A percentile compares a stretch with the other conserved stretches of the same genome.
Evolutionary conservation across 2,797 vertebrate genomes (phyloP).

Genomic region (Pseudochirops corinnae): DNA sequence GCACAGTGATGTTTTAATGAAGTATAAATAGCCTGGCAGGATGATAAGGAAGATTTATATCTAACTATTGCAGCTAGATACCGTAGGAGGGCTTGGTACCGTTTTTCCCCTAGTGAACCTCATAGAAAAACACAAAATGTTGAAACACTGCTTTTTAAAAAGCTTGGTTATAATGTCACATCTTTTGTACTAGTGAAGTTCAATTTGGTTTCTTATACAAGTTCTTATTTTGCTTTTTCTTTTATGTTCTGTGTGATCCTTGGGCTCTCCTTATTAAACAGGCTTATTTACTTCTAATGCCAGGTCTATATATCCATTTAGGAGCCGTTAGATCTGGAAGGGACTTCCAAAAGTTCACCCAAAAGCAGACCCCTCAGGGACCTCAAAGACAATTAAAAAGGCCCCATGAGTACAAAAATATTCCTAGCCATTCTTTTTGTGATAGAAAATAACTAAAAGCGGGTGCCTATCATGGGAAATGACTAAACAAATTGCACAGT

Average conservation of each 20-base stretch:
- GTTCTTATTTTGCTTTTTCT: background rate
- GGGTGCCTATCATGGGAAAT: background rate
- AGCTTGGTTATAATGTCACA: background rate
- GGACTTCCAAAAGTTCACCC: background rate
- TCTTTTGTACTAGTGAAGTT: background rate
- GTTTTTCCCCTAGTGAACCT: too few relatives aligned
- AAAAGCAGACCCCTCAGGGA: background rate
- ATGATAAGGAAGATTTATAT: background rate
- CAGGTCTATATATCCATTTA: background rate
- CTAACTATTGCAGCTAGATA: background rate
- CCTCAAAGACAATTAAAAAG: background rate
- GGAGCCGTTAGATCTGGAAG: background rate
- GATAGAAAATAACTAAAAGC: background rate
- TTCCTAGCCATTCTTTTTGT: background rate
- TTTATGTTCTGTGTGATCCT: conserved; percentile 11
- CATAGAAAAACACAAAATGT: fast-evolving
- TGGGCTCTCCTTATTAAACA: background rate
- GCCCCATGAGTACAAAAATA: background rate
- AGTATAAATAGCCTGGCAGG: conserved; percentile 4
- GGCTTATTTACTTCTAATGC: background rate
- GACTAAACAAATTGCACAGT: background rate
- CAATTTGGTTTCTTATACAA: background rate
- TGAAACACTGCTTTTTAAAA: background rate
- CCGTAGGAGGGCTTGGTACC: background rate
- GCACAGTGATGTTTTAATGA: background rate